phyloP scores from a whole-genome alignment of 2,888 invertebrate species.

The Drosophila nr. perissopoda region DNA sequence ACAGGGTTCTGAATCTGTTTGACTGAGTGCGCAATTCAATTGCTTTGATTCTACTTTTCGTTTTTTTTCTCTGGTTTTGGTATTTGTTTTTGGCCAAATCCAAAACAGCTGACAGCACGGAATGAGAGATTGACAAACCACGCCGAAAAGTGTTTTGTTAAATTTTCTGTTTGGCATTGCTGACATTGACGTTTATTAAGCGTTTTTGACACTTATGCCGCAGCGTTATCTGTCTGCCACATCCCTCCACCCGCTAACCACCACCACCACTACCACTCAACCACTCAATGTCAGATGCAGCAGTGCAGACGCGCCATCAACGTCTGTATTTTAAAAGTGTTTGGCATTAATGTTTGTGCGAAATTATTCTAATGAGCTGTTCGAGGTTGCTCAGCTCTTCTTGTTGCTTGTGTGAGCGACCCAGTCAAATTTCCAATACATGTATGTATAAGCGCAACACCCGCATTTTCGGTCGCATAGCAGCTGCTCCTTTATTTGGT shows the following conservation, averaged over 20 bases:
- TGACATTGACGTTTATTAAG: constrained; percentile 81
- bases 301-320: constrained; percentile 56
- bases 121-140: constrained; percentile 46
- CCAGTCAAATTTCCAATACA: constrained; percentile 1
- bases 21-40: constrained; percentile 75
- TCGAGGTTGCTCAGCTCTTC: constrained; percentile 32
- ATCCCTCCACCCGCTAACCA: background rate
- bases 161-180: constrained; percentile 69
- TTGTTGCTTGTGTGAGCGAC: background rate
- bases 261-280: constrained; percentile 53
- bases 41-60: constrained; percentile 67
- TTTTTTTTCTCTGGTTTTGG: constrained; percentile 17
- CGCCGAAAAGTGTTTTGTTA: constrained; percentile 71
- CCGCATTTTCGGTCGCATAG: constrained; percentile 36
- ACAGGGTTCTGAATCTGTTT: constrained; percentile 26
- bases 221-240: constrained; percentile 59
- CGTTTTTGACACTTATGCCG: constrained; percentile 77
- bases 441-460: background rate
- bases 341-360: constrained; percentile 75
- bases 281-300: constrained; percentile 76
- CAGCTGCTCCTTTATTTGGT: constrained; percentile 54
- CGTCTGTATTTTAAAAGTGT: constrained; percentile 62
- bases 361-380: constrained; percentile 76
- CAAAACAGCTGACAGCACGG: constrained; percentile 50
- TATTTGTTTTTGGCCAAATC: constrained; percentile 37